These are phyloP conservation scores for Didymodactylos carnosus DNA, from an alignment of 2,888 invertebrate species.

Conservation along the genomic window DNA sequence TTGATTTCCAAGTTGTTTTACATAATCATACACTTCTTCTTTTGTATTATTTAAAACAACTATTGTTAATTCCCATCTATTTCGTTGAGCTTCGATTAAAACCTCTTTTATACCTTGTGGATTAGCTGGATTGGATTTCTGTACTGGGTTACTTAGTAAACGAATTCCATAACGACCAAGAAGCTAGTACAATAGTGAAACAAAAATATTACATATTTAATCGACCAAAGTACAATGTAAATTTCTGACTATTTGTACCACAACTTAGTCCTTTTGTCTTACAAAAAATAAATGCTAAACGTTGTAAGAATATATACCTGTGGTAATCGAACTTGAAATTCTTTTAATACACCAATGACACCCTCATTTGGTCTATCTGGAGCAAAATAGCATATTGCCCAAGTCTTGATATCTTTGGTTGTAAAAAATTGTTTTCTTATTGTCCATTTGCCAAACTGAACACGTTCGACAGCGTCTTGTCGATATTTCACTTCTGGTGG, in stretches of 20 bases:
- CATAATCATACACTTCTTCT: not conserved
- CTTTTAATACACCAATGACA: not conserved
- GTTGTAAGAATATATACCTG: not conserved
- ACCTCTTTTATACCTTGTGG: not conserved
- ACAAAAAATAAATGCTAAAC: not conserved
- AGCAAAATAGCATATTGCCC: not conserved
- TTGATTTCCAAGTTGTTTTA: not conserved
- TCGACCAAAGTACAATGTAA: too few species aligned
- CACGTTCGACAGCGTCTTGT: not conserved
- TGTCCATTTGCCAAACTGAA: not conserved
- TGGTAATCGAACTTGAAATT: not conserved
- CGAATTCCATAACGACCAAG: not conserved
- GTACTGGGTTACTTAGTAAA: not conserved
- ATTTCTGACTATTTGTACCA: too few species aligned
- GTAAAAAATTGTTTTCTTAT: not conserved
- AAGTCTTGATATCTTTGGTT: not conserved
- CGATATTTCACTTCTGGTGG: not conserved
- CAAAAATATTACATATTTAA: not conserved
- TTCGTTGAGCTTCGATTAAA: not conserved
- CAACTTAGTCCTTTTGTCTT: too few species aligned
- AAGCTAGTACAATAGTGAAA: not conserved
- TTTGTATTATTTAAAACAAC: not conserved
- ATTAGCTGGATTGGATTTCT: not conserved
- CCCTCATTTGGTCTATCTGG: not conserved
- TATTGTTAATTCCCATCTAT: not conserved